Conservation (phyloP, 2,113 vertebrate genomes). For the Menura novaehollandiae region DNA sequence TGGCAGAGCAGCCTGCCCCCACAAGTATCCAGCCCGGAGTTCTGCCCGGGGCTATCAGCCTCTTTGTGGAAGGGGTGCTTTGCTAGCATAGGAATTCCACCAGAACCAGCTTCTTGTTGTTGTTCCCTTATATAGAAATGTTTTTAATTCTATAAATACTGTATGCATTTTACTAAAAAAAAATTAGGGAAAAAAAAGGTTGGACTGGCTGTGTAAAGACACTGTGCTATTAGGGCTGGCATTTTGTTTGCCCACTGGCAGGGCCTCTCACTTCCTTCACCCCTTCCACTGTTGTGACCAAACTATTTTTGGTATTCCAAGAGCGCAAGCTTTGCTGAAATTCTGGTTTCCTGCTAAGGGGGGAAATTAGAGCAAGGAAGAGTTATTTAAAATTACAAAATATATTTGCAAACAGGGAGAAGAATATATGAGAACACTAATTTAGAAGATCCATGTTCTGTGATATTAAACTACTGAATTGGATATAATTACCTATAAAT, state of each 20-base stretch:
- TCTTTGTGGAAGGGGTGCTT: neutral
- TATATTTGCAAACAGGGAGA: neutral
- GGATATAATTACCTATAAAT: neutral
- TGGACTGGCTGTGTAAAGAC: neutral
- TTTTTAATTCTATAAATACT: constrained; percentile 46
- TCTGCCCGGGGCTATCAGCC: neutral
- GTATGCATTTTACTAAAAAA: constrained; percentile 20
- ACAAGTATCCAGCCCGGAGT: neutral
- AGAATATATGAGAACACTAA: neutral
- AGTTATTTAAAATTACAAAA: constrained; percentile 8
- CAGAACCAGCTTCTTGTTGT: constrained; percentile 20
- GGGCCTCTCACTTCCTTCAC: constrained; percentile 35
- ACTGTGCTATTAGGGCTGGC: neutral
- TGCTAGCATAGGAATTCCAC: neutral
- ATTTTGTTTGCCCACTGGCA: neutral
- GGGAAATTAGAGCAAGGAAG: neutral
- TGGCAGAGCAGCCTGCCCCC: neutral
- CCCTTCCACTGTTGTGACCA: constrained; percentile 23
- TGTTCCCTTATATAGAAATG: constrained; percentile 35
- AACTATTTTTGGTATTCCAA: constrained; percentile 50
- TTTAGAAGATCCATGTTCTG: neutral
- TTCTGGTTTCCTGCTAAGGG: constrained; percentile 22
- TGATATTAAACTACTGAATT: neutral
- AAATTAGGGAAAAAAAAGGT: neutral
- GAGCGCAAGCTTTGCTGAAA: constrained; percentile 34